Evolutionary conservation across 1,140 invertebrate species (phyloP).

Genomic region (Eriosoma lanigerum): DNA sequence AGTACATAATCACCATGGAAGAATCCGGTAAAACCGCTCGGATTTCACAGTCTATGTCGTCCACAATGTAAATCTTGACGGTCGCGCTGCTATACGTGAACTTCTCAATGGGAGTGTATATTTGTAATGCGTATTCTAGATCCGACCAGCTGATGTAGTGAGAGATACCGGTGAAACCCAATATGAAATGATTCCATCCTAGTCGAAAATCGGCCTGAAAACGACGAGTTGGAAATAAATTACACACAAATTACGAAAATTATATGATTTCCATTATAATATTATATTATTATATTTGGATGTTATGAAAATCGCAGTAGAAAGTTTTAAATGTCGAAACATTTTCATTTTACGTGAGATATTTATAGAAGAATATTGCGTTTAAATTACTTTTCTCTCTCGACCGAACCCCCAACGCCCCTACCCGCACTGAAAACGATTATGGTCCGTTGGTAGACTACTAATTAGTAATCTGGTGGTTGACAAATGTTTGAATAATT

Average conservation of each 20-base stretch:
- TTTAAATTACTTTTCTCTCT: no score
- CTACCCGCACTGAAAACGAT: no score
- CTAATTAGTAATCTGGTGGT: no score
- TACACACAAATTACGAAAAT: no score
- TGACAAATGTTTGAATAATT: no score
- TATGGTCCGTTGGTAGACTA: no score
- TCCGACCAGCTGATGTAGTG: slow-evolving; percentile 58
- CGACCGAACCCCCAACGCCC: no score
- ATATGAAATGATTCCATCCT: slow-evolving; percentile 71
- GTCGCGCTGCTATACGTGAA: slow-evolving; percentile 74
- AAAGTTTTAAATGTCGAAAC: neutral
- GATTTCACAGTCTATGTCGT: slow-evolving; percentile 70
- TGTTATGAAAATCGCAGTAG: neutral
- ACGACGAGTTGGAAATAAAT: no score
- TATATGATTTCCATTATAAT: no score
- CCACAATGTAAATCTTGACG: slow-evolving; percentile 66
- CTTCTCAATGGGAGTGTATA: slow-evolving; percentile 73
- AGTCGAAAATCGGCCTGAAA: slow-evolving; percentile 69
- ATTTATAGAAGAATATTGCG: no score
- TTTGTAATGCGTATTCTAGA: slow-evolving; percentile 74
- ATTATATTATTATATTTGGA: no score
- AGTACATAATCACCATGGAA: slow-evolving; percentile 13
- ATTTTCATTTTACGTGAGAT: no score
- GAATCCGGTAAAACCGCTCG: slow-evolving; percentile 57
- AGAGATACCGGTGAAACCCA: slow-evolving; percentile 67